Conservation (phyloP, 2,113 vertebrate genomes). For the Isichthys henryi region DNA sequence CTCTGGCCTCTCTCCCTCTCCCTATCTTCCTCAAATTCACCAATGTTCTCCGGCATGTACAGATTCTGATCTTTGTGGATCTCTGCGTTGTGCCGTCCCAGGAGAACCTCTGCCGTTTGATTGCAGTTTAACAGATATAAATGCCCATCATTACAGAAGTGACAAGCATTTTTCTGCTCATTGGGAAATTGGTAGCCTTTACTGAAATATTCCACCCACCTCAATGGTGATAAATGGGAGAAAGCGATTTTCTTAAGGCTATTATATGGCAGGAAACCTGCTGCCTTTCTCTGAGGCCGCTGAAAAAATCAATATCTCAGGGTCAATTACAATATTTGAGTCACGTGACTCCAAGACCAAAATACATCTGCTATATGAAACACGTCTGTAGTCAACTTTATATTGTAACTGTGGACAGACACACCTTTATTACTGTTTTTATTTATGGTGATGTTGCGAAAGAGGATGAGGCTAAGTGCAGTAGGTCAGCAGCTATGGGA, state of each 20-base stretch:
- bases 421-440: neutral
- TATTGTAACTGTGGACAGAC: constrained; percentile 14
- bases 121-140: constrained; percentile 51
- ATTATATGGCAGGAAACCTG: constrained; percentile 62
- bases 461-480: neutral
- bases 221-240: constrained; percentile 56
- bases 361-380: constrained; percentile 54
- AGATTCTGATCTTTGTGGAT: neutral
- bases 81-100: constrained; percentile 41
- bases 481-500: neutral
- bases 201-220: constrained; percentile 34
- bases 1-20: neutral
- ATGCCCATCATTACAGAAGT: constrained; percentile 53
- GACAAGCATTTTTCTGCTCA: constrained; percentile 52
- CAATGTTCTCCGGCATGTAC: neutral
- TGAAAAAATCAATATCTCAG: constrained; percentile 61
- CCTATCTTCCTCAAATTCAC: neutral
- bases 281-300: constrained; percentile 50
- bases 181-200: constrained; percentile 52
- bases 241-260: constrained; percentile 50
- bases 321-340: constrained; percentile 70
- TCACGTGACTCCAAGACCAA: constrained; percentile 64
- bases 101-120: neutral
- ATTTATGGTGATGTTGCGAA: constrained; percentile 24
- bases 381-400: constrained; percentile 32